phyloP scores from a whole-genome alignment of 2,797 vertebrate genomes.

The Pangasius krempfi region DNA sequence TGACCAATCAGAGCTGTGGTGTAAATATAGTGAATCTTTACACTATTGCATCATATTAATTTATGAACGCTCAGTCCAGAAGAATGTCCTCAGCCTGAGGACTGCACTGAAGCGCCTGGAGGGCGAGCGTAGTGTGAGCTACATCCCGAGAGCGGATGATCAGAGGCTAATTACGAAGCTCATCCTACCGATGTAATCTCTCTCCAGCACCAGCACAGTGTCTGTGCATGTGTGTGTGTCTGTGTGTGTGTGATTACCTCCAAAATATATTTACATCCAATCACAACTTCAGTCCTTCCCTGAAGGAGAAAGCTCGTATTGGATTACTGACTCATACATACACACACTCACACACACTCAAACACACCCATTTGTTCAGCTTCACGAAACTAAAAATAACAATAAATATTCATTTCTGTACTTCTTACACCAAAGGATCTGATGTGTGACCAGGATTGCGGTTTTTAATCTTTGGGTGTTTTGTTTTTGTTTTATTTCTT shows the following conservation, averaged over 20 bases:
- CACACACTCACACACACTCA: neutral
- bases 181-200: constrained; percentile 12
- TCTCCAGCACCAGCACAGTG: neutral
- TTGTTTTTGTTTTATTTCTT: neutral
- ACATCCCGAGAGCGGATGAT: neutral
- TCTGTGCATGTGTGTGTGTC: neutral
- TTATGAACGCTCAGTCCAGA: neutral
- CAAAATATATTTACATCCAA: constrained; percentile 11
- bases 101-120: neutral
- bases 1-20: neutral
- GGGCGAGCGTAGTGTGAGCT: neutral
- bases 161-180: neutral
- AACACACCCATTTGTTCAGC: neutral
- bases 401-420: neutral
- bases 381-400: neutral
- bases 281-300: neutral
- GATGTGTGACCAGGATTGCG: neutral
- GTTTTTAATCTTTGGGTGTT: neutral
- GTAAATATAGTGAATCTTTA: neutral
- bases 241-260: constrained; percentile 10
- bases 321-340: neutral
- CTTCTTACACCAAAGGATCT: neutral
- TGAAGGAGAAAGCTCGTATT: neutral
- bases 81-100: neutral
- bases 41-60: neutral